Evolutionary conservation across 2,888 invertebrate genomes (phyloP).

Genomic region (Linnaemya vulpina): DNA sequence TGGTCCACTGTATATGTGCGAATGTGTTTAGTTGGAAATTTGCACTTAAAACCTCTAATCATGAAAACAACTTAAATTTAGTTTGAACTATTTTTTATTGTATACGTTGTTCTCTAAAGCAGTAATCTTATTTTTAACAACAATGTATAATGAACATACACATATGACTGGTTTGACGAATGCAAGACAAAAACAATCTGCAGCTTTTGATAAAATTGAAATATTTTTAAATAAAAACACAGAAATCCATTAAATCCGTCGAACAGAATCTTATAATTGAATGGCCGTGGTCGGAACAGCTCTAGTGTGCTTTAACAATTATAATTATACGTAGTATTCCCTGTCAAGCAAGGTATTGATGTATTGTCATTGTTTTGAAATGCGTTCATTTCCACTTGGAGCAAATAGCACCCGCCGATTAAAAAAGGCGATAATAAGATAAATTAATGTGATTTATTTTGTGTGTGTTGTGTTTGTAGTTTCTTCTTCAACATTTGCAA

Average conservation of each 20-base stretch:
- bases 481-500: slow-evolving; percentile 25
- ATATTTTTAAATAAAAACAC: too few relatives aligned
- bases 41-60: slow-evolving; percentile 29
- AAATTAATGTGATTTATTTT: slow-evolving; percentile 52
- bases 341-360: slow-evolving; percentile 7
- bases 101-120: neutral
- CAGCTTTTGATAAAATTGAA: too few relatives aligned
- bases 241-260: too few relatives aligned
- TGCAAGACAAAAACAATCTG: neutral
- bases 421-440: slow-evolving; percentile 61
- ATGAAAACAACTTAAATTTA: slow-evolving; percentile 12
- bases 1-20: neutral
- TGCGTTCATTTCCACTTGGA: slow-evolving; percentile 48
- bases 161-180: neutral
- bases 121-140: slow-evolving; percentile 26
- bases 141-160: neutral
- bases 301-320: too few relatives aligned
- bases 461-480: slow-evolving; percentile 14
- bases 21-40: neutral
- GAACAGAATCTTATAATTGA: too few relatives aligned
- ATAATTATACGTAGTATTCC: neutral
- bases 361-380: slow-evolving; percentile 17
- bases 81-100: slow-evolving; percentile 18
- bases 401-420: slow-evolving; percentile 61
- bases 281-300: too few relatives aligned